Evolutionary conservation across 2,113 vertebrate species (phyloP), one percentile per base, ranked within the genome.

Genomic region (Suricata suricatta): DNA sequence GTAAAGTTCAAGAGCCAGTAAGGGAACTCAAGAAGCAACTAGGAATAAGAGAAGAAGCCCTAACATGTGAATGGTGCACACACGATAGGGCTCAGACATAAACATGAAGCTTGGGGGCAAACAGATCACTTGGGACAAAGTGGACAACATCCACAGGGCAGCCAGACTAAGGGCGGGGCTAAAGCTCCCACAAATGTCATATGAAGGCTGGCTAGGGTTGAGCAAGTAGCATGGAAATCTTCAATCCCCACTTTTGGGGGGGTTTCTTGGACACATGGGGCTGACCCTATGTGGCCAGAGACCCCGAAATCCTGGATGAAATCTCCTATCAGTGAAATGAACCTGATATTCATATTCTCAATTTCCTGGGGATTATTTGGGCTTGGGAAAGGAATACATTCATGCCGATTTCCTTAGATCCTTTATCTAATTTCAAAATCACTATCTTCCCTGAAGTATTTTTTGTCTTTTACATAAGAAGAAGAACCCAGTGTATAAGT

Each of bases 361-460:
- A 27, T 13, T 66, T 93, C 60, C 68, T n/a, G 72, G 11, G 33
- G 47, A 54, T 11, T 64, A 50, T 76, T 47, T 69, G 12, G 4
- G 3, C 29, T 74, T 93, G 57, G 31, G 90, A 96, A 90, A 85
- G 35, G 57, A 83, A 16, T 69, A 15, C 17, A 81, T 12, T 33
- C 29, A 19, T 85, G 33, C 3, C 27, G 52, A 25, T 97, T 96
- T 96, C 57, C 57, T 94, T 82, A 64, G 21, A 87, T 84, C 15
- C 4, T 88, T 91, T 13, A 47, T 72, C 5, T 84, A 33, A 35
- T 77, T 94, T 93, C 25, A 66, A 57, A 88, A 87, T 90, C 35
- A 82, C 5, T 35, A 5, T 68, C 82, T 90, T 38, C 71, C 38
- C 54, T 74, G 88, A 95, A 69, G 2, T 85, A 29, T 76, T 91